Evolutionary conservation across 2,888 invertebrate species (phyloP).

Genomic region (Tenthredo mesomela): DNA sequence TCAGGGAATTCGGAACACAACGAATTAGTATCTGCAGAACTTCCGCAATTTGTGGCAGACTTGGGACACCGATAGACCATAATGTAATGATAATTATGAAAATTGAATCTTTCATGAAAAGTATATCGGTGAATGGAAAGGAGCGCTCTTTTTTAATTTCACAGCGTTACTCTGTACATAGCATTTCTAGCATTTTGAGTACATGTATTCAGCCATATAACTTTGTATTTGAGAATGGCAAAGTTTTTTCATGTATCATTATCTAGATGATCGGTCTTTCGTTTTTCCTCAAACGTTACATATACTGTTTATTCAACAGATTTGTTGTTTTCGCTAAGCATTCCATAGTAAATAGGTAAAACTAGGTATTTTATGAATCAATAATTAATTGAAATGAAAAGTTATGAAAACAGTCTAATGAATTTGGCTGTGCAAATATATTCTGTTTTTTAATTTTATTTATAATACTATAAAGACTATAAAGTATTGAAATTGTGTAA

Average conservation of each 20-base stretch:
- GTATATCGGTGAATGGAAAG: neutral
- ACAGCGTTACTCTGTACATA: neutral
- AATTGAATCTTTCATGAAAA: neutral
- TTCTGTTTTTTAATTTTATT: neutral
- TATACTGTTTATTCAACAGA: neutral
- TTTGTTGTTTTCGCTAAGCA: neutral
- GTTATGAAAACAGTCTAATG: neutral
- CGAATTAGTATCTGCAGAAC: slow-evolving; percentile 56
- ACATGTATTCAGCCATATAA: neutral
- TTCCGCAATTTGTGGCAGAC: slow-evolving; percentile 57
- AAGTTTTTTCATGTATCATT: neutral
- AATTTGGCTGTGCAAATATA: slow-evolving; percentile 22
- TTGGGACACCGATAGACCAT: slow-evolving; percentile 12
- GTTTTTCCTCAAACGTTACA: neutral
- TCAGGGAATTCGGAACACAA: neutral
- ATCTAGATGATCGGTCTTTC: neutral
- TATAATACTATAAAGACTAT: neutral
- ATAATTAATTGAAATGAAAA: neutral
- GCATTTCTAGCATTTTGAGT: too few relatives aligned
- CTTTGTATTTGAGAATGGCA: neutral
- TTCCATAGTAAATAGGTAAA: neutral
- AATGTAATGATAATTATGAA: neutral
- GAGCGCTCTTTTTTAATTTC: neutral
- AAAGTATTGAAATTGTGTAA: neutral
- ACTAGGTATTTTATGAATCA: neutral